Evolutionary conservation across 2,113 vertebrate species (phyloP), one percentile per base, ranked within the genome.

Genomic region (Corynorhinus townsendii): DNA sequence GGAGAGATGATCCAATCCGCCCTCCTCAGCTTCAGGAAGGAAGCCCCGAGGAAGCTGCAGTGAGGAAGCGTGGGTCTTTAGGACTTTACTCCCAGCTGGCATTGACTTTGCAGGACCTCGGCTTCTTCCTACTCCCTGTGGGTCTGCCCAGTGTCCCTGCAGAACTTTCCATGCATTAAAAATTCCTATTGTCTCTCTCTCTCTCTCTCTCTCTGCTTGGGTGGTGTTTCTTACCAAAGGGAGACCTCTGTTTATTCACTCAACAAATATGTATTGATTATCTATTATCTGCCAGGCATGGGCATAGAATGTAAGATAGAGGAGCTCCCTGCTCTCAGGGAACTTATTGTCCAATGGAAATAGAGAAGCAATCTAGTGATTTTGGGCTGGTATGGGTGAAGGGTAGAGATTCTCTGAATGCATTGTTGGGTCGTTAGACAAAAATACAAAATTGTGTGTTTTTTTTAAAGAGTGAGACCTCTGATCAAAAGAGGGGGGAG

Each of bases 151-250:
- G 97, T 97, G 97, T 95, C 96, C 96, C 97, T 90, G 83, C 97
- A 97, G 98, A 98, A 96, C 92, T 97, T 97, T 93, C 98, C 97
- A 97, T 97, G 97, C 98, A 98, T 98, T 98, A 98, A 98, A 98
- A 98, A 62, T 98, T 98, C 98, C 95, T 97, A 97, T 98, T 95
- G 98, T 98, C 98, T 98, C 97, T 89, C 77, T 86, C 82, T 1
- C 82, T 95, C 98, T 98, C 98, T 98, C 97, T 89, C 77, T 86
- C 80, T 1, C 82, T 96, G 97, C 90, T 94, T 98, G 96, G 16
- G 47, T 97, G 93, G 93, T 97, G 9, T 97, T 98, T 98, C 89
- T 98, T 98, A 77, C 59, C 20, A 49, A 38, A 43, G 45, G 75
- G 81, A n/a, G 24, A 43, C 47, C 17, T 93, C 73, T 77, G 56